A percentile compares a stretch with the other conserved stretches of the same genome.
These are phyloP conservation scores for Taxidea taxus DNA, from an alignment of 2,113 vertebrate species.

Conservation along the genomic window DNA sequence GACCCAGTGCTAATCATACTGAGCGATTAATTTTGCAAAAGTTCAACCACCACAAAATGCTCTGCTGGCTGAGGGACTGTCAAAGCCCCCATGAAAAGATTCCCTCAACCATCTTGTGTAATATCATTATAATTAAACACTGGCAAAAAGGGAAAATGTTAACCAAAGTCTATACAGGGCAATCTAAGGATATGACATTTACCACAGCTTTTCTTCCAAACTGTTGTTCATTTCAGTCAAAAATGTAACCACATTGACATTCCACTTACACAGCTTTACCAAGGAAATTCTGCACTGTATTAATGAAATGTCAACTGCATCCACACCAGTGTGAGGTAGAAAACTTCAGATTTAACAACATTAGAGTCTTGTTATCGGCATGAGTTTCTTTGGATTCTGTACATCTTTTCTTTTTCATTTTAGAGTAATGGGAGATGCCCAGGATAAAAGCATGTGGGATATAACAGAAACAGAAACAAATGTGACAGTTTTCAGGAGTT, in stretches of 20 bases:
- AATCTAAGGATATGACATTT: neutral
- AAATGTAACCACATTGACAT: neutral
- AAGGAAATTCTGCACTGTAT: neutral
- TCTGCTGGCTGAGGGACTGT: neutral
- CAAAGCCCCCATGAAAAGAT: neutral
- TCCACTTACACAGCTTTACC: neutral
- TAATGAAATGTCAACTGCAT: neutral
- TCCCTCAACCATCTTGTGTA: neutral
- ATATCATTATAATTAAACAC: neutral
- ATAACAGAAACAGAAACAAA: neutral
- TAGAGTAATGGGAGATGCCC: neutral
- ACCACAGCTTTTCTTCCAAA: neutral
- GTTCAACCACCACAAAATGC: neutral
- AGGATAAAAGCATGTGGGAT: neutral
- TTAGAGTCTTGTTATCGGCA: neutral
- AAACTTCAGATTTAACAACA: neutral
- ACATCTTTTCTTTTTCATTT: neutral
- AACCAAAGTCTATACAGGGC: neutral
- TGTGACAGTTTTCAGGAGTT: neutral
- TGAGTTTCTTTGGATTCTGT: neutral
- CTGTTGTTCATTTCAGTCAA: neutral
- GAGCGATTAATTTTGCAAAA: conserved; percentile 21
- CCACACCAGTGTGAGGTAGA: neutral
- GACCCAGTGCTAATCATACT: neutral
- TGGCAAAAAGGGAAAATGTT: neutral